phyloP scores from a whole-genome alignment of 2,113 vertebrate genomes.

The Panthera tigris region DNA sequence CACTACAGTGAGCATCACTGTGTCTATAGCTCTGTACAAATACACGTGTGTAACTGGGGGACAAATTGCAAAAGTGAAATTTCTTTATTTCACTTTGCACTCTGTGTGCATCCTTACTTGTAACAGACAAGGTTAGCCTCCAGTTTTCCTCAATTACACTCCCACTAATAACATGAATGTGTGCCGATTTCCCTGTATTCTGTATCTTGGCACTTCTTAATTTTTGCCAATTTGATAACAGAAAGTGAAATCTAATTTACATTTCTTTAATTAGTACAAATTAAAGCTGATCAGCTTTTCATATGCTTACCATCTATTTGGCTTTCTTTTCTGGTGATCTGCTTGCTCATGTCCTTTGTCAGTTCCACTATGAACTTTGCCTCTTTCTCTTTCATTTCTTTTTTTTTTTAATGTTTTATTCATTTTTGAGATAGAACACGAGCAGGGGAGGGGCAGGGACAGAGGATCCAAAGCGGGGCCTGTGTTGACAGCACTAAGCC shows the following conservation, averaged over 20 bases:
- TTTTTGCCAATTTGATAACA: slow-evolving; percentile 31
- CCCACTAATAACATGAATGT: neutral
- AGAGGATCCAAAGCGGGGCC: no score
- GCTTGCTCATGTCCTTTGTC: neutral
- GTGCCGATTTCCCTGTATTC: neutral
- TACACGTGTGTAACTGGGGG: neutral
- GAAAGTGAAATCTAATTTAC: slow-evolving; percentile 15
- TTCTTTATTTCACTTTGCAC: neutral
- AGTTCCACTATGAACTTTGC: neutral
- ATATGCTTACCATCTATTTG: neutral
- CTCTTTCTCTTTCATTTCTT: neutral
- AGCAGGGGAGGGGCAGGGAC: no score
- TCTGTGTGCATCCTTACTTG: neutral
- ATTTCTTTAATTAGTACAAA: slow-evolving; percentile 17
- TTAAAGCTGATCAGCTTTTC: neutral
- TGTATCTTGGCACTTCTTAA: neutral
- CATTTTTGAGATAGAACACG: no score
- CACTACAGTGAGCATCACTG: neutral
- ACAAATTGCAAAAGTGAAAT: slow-evolving; percentile 9
- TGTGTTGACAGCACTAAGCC: no score
- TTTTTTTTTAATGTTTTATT: no score
- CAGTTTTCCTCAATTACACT: neutral
- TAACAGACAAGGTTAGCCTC: slow-evolving; percentile 1
- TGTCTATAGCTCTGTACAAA: neutral
- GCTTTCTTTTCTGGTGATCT: neutral